Base-by-base conservation (phyloP, 2,113 vertebrate species). In the Eretmochelys imbricata region DNA sequence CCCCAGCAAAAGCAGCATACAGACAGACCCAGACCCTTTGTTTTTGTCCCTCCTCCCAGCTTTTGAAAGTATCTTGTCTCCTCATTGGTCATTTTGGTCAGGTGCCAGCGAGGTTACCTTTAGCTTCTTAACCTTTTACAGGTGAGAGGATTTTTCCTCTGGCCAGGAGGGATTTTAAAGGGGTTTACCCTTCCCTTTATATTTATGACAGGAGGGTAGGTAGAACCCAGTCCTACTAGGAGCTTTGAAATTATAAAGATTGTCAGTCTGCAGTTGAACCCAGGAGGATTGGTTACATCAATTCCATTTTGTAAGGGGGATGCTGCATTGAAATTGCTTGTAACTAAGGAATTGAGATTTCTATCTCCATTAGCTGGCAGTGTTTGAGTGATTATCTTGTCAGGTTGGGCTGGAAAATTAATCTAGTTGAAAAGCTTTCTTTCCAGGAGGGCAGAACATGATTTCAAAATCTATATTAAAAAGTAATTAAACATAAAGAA, bases 391-490 rank as follows among this genome's bases (percentile, higher is more conserved):
- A 86, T 91, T 91, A 86, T 13, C 24, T 46, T 86, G 42, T 93
- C 31, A 81, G 82, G 82, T 90, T 82, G 29, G 6, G 10, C n/a
- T 89, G 49, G 35, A 84, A 96, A 96, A 92, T 51, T 88, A 84
- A 55, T 91, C 29, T 95, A 88, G 55, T 69, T 89, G 29, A 80
- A 96, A 95, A 96, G 57, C 62, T 94, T 90, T 65, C 1, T 1
- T 49, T 93, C 55, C 22, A 50, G 78, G 62, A 94, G 22, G 54
- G 49, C 80, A 82, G 54, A 89, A 78, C 76, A 10, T 93, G 94
- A 89, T 89, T 96, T 84, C 48, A 10, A 93, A 80, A 85, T 85
- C 2, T 51, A 20, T 83, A 85, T 94, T 91, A 42, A 89, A 93
- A 96, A 76, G 38, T 65, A 95, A 93, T 91, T 94, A 93, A 95